phyloP scores from a whole-genome alignment of 2,797 vertebrate species.

The Ibycter americanus region DNA sequence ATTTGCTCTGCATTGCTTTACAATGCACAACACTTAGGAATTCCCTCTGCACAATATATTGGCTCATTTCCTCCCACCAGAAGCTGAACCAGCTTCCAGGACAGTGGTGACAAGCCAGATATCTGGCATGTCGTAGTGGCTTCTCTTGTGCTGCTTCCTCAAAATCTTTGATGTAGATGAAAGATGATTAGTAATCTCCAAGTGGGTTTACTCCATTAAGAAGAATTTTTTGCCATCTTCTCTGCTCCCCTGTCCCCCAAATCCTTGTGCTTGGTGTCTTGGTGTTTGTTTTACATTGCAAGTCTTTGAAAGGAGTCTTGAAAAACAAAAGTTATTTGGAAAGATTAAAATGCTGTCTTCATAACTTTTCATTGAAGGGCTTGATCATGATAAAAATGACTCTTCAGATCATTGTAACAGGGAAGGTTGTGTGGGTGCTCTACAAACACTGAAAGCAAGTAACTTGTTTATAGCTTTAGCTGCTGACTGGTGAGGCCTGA shows the following conservation, averaged over 20 bases:
- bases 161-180: neutral
- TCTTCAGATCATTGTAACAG: neutral
- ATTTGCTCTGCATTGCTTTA: neutral
- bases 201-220: neutral
- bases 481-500: neutral
- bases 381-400: neutral
- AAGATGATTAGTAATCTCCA: neutral
- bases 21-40: neutral
- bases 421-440: neutral
- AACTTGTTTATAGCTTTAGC: neutral
- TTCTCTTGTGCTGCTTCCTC: neutral
- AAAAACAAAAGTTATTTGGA: neutral
- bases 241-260: neutral
- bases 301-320: neutral
- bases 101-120: neutral
- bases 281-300: neutral
- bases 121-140: neutral
- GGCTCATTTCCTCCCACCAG: neutral
- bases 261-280: neutral
- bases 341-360: neutral
- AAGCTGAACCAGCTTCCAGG: neutral
- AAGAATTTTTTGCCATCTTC: neutral
- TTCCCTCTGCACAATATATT: neutral
- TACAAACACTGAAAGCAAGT: neutral
- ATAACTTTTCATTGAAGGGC: neutral